Evolutionary conservation across 1,140 invertebrate species (phyloP).

Genomic region (Bombus confusus): DNA sequence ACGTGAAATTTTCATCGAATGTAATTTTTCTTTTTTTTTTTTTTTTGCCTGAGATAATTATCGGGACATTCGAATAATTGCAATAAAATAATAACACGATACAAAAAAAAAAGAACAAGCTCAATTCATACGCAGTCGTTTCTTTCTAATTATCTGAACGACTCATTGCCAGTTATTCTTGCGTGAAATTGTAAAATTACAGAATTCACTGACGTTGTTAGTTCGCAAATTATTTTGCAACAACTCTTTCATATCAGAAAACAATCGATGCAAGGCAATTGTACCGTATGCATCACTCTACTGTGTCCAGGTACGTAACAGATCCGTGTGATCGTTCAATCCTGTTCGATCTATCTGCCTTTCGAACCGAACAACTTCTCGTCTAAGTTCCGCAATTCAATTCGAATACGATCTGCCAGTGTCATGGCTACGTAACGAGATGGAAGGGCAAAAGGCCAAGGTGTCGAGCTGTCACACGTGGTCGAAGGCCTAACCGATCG

Average conservation of each 20-base stretch:
- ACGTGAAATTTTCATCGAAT: not conserved
- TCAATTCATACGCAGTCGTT: too few relatives aligned
- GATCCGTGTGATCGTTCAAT: not conserved
- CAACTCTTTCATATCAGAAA: fast-evolving
- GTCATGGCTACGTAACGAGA: slow-evolving; percentile 55
- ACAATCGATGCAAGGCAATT: not conserved
- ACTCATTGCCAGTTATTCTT: too few relatives aligned
- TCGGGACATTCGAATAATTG: too few relatives aligned
- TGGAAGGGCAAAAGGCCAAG: slow-evolving; percentile 63
- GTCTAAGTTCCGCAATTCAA: slow-evolving; percentile 38
- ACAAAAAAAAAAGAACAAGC: too few relatives aligned
- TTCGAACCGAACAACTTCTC: not conserved
- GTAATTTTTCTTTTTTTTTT: not conserved
- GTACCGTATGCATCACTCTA: not conserved
- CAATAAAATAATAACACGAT: too few relatives aligned
- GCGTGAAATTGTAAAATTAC: too few relatives aligned
- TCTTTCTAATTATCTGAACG: too few relatives aligned
- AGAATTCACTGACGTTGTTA: not conserved
- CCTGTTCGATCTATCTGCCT: not conserved
- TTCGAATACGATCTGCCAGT: slow-evolving; percentile 42
- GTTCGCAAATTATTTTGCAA: not conserved
- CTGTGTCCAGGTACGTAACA: not conserved
- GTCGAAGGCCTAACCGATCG: slow-evolving; percentile 65
- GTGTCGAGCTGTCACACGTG: slow-evolving; percentile 64
- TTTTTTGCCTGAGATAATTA: not conserved